Conservation (phyloP, 2,113 vertebrate genomes). For the Carollia perspicillata region DNA sequence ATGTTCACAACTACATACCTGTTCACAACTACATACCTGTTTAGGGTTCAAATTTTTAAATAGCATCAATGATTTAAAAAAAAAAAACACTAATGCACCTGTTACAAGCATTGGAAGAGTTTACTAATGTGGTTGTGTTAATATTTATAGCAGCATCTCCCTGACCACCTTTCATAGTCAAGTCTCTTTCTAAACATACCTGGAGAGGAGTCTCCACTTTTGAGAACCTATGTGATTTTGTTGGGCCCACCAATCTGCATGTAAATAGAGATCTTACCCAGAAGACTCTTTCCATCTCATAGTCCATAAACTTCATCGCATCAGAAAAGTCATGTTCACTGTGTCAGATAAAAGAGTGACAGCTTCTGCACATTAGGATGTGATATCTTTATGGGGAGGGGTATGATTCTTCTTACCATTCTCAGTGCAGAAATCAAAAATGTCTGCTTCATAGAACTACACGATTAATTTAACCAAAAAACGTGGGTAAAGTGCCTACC, state of each 20-base stretch:
- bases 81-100: background rate
- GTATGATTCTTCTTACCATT: background rate
- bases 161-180: background rate
- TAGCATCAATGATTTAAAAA: background rate
- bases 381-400: background rate
- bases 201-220: background rate
- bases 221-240: background rate
- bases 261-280: background rate
- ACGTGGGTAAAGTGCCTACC: background rate
- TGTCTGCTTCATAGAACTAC: background rate
- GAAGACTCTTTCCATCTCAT: background rate
- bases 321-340: background rate
- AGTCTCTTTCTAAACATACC: too few relatives aligned
- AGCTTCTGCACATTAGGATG: background rate
- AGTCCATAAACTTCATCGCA: background rate
- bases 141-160: background rate
- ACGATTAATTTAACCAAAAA: background rate
- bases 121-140: background rate
- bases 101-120: background rate
- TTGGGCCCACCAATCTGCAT: too few relatives aligned
- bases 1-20: background rate
- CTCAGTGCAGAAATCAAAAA: background rate
- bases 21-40: background rate
- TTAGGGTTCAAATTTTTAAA: background rate
- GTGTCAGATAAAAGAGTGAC: background rate